Base-by-base conservation (phyloP, 2,888 invertebrate genomes). In the Pandemis cinnamomeana region DNA sequence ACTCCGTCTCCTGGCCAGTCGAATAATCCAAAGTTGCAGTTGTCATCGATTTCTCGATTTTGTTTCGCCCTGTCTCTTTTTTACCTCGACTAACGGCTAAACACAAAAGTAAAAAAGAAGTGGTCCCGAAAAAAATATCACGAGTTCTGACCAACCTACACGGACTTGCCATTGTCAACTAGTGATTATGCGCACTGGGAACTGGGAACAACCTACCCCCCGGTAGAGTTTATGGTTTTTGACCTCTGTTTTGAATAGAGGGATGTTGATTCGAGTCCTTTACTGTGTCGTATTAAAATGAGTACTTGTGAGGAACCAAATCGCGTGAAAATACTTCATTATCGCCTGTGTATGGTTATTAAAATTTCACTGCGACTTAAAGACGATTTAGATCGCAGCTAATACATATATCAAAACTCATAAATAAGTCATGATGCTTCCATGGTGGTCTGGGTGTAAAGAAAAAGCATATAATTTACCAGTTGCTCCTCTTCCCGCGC, bases 91-190 rank as follows among this genome's bases (percentile, higher is more conserved):
- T 55, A 55, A 15, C 15, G 15, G 1, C 20, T 1, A 20, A 20
- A 0, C 15, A 7, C 6, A 51, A 51, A n/a, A 13, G 48, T 5
- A 6, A 15, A 15, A 20, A 55, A 7, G 8, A 5, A 20, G 20
- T 20, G 0, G 20, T 55, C 55, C 55, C 15, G 55, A 20, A 55
- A n/a, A 55, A 55, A n/a, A 5, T n/a, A 1, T 55, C 8, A 20
- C 1, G 3, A 8, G 20, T 8, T 7, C 6, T 55, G 20, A 20
- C 8, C 55, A 55, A 0, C 55, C 55, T 48, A 48, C 48, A 48
- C 10, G 8, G 11, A 8, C 42, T 27, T 62, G 58, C 66, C 4
- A 66, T 71, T 71, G 71, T 66, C 71, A 71, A 58, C 66, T 64
- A 58, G 13, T 48, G 36, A 71, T 62, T 70, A 63, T 66, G 46